Evolutionary conservation across 2,113 vertebrate species (phyloP).

Genomic region (Salvelinus alpinus): DNA sequence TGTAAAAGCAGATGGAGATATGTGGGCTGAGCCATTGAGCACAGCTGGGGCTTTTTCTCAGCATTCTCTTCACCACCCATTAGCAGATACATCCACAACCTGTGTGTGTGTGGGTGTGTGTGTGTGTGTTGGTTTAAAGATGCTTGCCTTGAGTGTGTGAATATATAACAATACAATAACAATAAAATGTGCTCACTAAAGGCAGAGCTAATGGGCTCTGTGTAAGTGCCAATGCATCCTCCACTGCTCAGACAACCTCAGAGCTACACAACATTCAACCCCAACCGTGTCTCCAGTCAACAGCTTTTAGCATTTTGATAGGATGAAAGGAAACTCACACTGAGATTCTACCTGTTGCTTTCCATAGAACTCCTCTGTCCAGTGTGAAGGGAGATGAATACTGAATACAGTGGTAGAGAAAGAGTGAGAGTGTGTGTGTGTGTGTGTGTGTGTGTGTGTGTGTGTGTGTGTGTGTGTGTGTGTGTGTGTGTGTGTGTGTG

Average conservation of each 20-base stretch:
- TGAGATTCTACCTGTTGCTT: too few relatives aligned
- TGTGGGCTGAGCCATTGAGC: not conserved
- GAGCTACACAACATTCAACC: not conserved
- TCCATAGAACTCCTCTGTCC: too few relatives aligned
- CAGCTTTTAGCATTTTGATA: too few relatives aligned
- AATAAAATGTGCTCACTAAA: too few relatives aligned
- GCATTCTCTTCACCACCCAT: not conserved
- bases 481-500: too few relatives aligned
- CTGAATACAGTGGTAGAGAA: too few relatives aligned
- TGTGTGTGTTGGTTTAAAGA: constrained; percentile 5
- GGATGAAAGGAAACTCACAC: too few relatives aligned
- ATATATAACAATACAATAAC: too few relatives aligned
- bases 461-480: not conserved
- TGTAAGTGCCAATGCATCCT: not conserved
- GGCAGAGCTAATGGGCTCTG: not conserved
- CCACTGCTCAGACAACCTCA: not conserved
- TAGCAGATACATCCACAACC: constrained; percentile 8
- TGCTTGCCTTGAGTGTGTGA: not conserved
- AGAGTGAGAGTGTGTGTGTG: too few relatives aligned
- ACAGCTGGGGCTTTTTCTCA: not conserved
- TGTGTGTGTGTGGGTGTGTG: constrained; percentile 26
- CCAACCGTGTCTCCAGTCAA: not conserved
- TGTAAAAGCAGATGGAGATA: too few relatives aligned
- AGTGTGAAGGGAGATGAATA: too few relatives aligned
- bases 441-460: too few relatives aligned